A percentile compares a stretch with the other conserved stretches of the same genome.
These are phyloP conservation scores for Artemisiospiza belli DNA, from an alignment of 2,113 vertebrate genomes.

Conservation along the genomic window DNA sequence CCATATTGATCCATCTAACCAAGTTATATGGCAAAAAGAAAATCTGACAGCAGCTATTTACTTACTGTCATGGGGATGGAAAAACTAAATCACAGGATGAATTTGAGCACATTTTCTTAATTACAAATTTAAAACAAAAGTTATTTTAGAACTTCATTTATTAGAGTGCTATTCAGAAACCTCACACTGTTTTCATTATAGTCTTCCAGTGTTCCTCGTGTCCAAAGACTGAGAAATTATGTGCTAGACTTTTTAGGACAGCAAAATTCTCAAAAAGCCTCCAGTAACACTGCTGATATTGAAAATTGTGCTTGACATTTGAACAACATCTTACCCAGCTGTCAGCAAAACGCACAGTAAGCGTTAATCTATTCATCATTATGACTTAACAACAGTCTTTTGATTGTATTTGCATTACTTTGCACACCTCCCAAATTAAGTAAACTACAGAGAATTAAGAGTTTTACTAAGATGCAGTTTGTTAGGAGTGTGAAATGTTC, in stretches of 20 bases:
- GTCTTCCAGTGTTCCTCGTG: not conserved
- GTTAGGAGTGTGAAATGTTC: not conserved
- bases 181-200: not conserved
- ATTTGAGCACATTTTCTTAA: conserved; percentile 1
- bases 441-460: not conserved
- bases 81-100: not conserved
- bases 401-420: not conserved
- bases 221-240: not conserved
- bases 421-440: not conserved
- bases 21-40: not conserved
- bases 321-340: not conserved
- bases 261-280: not conserved
- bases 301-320: not conserved
- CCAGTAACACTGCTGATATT: not conserved
- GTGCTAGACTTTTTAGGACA: not conserved
- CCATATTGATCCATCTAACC: not conserved
- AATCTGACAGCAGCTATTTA: not conserved
- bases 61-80: fast-evolving
- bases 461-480: not conserved
- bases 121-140: not conserved
- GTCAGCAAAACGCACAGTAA: not conserved
- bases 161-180: not conserved
- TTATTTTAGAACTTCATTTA: not conserved
- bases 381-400: not conserved
- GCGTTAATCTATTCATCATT: not conserved